phyloP scores from a whole-genome alignment of 2,113 vertebrate species.

The Pao palembangensis region DNA sequence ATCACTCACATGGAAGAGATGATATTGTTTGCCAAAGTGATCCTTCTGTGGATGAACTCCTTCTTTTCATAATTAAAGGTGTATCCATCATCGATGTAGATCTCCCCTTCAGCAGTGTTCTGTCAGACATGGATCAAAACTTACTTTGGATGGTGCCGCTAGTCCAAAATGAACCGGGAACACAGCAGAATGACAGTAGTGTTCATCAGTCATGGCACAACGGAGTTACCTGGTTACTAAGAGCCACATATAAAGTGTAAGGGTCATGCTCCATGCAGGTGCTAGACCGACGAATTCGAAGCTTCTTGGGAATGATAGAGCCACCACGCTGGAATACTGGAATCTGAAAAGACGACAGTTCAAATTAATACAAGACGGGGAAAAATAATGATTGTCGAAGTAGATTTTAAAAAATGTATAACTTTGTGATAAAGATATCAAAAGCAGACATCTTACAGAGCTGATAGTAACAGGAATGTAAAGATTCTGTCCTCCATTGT shows the following conservation, averaged over 20 bases:
- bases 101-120: conserved; percentile 82
- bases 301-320: conserved; percentile 83
- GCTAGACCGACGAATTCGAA: conserved; percentile 82
- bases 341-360: conserved; percentile 66
- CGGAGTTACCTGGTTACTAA: conserved; percentile 75
- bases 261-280: conserved; percentile 86
- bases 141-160: neutral
- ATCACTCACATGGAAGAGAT: conserved; percentile 79
- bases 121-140: conserved; percentile 41
- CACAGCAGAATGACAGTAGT: neutral
- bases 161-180: neutral
- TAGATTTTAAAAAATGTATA: neutral
- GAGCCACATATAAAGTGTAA: conserved; percentile 84
- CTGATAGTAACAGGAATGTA: conserved; percentile 84
- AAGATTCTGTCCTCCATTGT: conserved; percentile 81
- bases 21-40: conserved; percentile 75
- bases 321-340: conserved; percentile 89
- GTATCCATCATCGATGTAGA: conserved; percentile 87
- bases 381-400: neutral
- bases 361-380: neutral
- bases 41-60: conserved; percentile 79
- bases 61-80: conserved; percentile 81
- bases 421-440: neutral
- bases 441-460: conserved; percentile 47
- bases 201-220: neutral